phyloP scores from a whole-genome alignment of 1,140 invertebrate species.

The Anthonomus grandis region DNA sequence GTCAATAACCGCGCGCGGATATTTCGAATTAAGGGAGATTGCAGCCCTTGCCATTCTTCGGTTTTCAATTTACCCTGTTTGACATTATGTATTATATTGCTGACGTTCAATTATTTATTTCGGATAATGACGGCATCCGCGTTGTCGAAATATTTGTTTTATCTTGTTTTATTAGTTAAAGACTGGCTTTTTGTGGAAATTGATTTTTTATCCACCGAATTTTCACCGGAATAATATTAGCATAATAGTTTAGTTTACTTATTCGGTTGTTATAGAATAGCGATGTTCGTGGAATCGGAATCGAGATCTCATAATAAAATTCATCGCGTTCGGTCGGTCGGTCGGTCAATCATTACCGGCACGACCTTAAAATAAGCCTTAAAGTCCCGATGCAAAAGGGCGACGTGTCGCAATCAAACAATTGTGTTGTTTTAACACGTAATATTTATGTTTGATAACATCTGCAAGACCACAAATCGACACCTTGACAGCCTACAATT shows the following conservation, averaged over 20 bases:
- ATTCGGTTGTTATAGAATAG: slow-evolving; percentile 43
- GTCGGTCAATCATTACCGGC: too few relatives aligned
- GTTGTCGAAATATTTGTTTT: too few relatives aligned
- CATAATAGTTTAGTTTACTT: too few relatives aligned
- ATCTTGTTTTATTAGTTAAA: too few relatives aligned
- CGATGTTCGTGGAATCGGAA: slow-evolving; percentile 47
- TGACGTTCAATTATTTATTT: too few relatives aligned
- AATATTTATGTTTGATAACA: slow-evolving; percentile 50
- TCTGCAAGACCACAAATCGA: slow-evolving; percentile 48
- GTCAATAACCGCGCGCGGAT: slow-evolving; percentile 49
- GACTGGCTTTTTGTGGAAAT: slow-evolving; percentile 9
- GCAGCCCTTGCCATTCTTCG: slow-evolving; percentile 29
- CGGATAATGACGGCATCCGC: too few relatives aligned
- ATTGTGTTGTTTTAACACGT: slow-evolving; percentile 43
- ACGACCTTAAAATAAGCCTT: slow-evolving; percentile 35
- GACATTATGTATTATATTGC: slow-evolving; percentile 11
- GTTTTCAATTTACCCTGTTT: slow-evolving; percentile 15
- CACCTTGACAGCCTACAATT: slow-evolving; percentile 50
- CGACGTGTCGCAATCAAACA: slow-evolving; percentile 27
- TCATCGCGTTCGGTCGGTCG: slow-evolving; percentile 43
- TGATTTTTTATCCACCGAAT: neutral
- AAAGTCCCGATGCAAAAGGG: slow-evolving; percentile 28
- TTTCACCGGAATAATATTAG: too few relatives aligned
- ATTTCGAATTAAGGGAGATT: slow-evolving; percentile 49
- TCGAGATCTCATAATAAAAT: slow-evolving; percentile 46